Evolutionary conservation across 2,888 invertebrate species (phyloP).

Genomic region (Chorisops tibialis): DNA sequence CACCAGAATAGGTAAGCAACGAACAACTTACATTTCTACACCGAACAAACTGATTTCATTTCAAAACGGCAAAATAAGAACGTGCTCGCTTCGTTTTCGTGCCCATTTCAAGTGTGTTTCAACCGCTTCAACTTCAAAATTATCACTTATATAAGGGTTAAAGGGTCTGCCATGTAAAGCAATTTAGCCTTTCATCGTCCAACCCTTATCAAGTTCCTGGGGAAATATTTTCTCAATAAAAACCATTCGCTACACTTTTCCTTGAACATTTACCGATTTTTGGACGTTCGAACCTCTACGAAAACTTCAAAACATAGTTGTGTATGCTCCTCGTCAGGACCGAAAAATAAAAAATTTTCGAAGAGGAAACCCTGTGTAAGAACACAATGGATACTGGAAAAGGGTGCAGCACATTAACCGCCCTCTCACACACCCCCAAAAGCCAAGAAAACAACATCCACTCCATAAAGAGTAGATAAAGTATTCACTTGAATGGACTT

Average conservation of each 20-base stretch:
- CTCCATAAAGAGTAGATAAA: background rate
- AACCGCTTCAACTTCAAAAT: constrained; percentile 5
- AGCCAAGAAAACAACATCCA: background rate
- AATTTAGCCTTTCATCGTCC: constrained; percentile 19
- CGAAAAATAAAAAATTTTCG: background rate
- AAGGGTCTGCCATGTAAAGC: constrained; percentile 19
- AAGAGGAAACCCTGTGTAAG: background rate
- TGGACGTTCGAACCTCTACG: too few relatives aligned
- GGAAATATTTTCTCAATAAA: constrained; percentile 26
- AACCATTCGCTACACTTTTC: constrained; percentile 14
- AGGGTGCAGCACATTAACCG: background rate
- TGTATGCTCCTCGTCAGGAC: background rate
- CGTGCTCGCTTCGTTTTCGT: too few relatives aligned
- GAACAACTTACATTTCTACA: too few relatives aligned
- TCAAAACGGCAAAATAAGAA: too few relatives aligned
- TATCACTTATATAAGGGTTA: constrained; percentile 15
- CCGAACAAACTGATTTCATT: too few relatives aligned
- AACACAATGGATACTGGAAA: background rate
- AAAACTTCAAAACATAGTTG: background rate
- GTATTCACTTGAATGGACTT: background rate
- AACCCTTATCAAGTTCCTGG: constrained; percentile 24
- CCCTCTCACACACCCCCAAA: background rate
- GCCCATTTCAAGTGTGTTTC: too few relatives aligned
- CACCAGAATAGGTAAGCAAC: too few relatives aligned
- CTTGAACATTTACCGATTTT: background rate